Percentiles rank a stretch among this genome's conserved stretches.
These are phyloP conservation scores for Natator depressus DNA, from an alignment of 2,113 vertebrate genomes.

Conservation along the genomic window DNA sequence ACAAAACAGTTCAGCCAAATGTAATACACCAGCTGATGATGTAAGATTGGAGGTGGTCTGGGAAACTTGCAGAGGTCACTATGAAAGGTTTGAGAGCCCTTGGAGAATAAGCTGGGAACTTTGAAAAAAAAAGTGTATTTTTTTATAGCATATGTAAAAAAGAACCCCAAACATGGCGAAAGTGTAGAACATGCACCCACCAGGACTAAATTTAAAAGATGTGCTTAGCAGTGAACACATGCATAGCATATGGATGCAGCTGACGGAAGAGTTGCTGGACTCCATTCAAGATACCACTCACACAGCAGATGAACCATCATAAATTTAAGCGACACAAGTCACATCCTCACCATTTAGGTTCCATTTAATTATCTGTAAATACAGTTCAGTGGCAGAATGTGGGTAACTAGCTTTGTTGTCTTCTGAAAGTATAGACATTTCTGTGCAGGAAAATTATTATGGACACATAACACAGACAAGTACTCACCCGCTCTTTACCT, in stretches of 20 bases:
- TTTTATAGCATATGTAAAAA: slow-evolving; percentile 57
- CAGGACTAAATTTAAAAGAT: slow-evolving; percentile 82
- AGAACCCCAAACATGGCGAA: slow-evolving; percentile 69
- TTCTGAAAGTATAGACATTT: slow-evolving; percentile 10
- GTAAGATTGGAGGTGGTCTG: rapidly evolving
- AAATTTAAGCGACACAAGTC: slow-evolving; percentile 76
- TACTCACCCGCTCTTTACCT: slow-evolving; percentile 4
- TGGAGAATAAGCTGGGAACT: slow-evolving; percentile 38
- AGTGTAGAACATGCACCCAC: slow-evolving; percentile 80
- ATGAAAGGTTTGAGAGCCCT: slow-evolving; percentile 16
- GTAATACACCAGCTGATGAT: rapidly evolving
- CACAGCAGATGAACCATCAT: slow-evolving; percentile 75
- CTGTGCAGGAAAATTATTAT: background rate
- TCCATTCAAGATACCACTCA: slow-evolving; percentile 78
- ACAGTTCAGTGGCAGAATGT: slow-evolving; percentile 28
- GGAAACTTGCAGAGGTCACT: background rate
- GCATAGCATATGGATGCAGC: slow-evolving; percentile 79
- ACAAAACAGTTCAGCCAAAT: rapidly evolving
- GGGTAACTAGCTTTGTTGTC: slow-evolving; percentile 21
- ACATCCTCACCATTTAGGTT: slow-evolving; percentile 70
- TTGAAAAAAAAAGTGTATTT: slow-evolving; percentile 73
- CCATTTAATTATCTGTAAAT: slow-evolving; percentile 70
- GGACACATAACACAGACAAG: background rate
- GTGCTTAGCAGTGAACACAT: slow-evolving; percentile 80
- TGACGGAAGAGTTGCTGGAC: slow-evolving; percentile 79